A percentile compares a stretch with the other conserved stretches of the same genome.
Evolutionary conservation across 2,113 vertebrate genomes (phyloP).

Genomic region (Corvus cornix): DNA sequence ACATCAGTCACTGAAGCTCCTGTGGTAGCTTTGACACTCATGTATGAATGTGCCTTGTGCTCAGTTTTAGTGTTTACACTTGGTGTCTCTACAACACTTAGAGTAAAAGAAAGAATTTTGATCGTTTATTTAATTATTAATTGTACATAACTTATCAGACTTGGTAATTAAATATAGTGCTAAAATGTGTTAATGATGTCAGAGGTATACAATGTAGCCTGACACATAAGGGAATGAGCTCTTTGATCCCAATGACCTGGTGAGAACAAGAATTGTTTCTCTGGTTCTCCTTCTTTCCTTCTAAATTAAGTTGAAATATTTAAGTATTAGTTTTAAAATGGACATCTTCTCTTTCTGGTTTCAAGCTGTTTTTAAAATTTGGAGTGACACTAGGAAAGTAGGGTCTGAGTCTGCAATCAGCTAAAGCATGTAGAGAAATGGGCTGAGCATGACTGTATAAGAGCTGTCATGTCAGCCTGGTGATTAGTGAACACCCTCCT

Average conservation of each 20-base stretch:
- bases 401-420: neutral
- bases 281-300: neutral
- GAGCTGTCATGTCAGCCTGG: neutral
- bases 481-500: neutral
- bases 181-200: neutral
- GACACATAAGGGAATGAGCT: neutral
- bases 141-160: neutral
- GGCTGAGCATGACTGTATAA: neutral
- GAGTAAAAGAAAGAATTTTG: neutral
- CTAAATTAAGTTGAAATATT: neutral
- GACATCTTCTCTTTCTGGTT: neutral
- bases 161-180: neutral
- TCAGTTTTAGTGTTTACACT: neutral
- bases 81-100: neutral
- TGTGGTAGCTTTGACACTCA: accelerated
- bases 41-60: neutral
- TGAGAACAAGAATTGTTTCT: neutral
- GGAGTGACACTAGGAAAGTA: neutral
- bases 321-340: neutral
- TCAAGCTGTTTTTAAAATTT: neutral
- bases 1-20: neutral
- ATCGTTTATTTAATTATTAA: neutral
- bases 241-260: neutral
- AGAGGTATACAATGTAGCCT: neutral
- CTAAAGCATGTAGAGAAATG: neutral